Evolutionary conservation across 2,888 invertebrate species (phyloP).

Genomic region (Arctia plantaginis): DNA sequence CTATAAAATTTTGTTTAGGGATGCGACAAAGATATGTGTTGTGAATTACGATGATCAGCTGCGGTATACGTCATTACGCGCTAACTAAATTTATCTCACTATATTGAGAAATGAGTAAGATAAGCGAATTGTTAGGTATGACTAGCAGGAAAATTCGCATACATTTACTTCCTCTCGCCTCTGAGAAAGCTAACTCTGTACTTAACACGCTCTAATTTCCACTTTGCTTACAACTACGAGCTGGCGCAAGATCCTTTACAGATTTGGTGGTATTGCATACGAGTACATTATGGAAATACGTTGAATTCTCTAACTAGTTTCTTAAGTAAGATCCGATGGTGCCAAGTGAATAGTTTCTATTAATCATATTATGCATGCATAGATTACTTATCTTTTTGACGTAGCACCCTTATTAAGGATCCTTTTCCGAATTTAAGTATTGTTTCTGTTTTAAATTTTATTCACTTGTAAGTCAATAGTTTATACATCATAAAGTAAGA

Average conservation of each 20-base stretch:
- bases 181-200: constrained; percentile 37
- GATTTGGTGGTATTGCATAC: constrained; percentile 47
- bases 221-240: constrained; percentile 47
- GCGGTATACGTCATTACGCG: constrained; percentile 35
- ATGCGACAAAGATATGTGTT: constrained; percentile 21
- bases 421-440: no score
- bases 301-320: constrained; percentile 38
- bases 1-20: constrained; percentile 16
- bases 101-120: constrained; percentile 45
- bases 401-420: no score
- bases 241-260: constrained; percentile 44
- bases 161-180: constrained; percentile 18
- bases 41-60: constrained; percentile 45
- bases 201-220: constrained; percentile 49
- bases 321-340: constrained; percentile 26
- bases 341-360: background rate
- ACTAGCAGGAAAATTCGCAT: constrained; percentile 22
- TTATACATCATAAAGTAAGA: no score
- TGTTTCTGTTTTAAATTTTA: no score
- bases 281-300: constrained; percentile 48
- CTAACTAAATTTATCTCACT: constrained; percentile 44
- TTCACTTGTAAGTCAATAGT: no score
- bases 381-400: constrained; percentile 7
- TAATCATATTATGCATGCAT: constrained; percentile 11
- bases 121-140: constrained; percentile 34